Evolutionary conservation across 2,113 vertebrate species (phyloP).

Genomic region (Pipra filicauda): DNA sequence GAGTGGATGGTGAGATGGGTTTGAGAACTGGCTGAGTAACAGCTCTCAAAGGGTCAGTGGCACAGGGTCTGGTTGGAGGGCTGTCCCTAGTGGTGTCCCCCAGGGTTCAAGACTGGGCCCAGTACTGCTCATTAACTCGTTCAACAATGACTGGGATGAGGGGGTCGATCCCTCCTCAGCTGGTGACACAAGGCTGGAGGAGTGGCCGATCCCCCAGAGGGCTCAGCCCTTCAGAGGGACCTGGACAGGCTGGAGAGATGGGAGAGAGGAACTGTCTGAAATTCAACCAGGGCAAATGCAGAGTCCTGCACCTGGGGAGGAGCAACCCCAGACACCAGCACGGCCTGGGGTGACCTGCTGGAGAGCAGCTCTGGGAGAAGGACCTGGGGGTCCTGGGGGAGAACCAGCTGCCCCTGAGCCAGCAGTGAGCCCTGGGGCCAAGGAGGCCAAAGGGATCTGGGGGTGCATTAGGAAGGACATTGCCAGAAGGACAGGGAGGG

Average conservation of each 20-base stretch:
- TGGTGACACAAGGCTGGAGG: background rate
- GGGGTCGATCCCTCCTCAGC: background rate
- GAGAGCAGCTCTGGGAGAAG: background rate
- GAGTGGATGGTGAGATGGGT: background rate
- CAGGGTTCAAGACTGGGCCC: background rate
- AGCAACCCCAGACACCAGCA: background rate
- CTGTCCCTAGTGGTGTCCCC: background rate
- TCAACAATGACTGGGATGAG: background rate
- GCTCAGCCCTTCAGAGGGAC: background rate
- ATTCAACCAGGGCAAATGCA: background rate
- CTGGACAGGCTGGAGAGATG: background rate
- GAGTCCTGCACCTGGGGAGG: background rate
- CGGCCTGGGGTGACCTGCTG: background rate
- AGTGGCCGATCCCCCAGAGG: background rate
- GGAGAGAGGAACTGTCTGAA: background rate
- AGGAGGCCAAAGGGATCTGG: background rate
- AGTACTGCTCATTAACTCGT: background rate
- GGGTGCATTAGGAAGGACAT: background rate
- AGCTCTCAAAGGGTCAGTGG: background rate
- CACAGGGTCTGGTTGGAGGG: background rate
- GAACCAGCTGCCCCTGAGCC: background rate
- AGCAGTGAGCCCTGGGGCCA: background rate
- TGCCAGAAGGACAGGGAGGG: background rate
- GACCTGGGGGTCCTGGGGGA: background rate
- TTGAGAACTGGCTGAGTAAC: background rate